A percentile compares a stretch with the other conserved stretches of the same genome.
Evolutionary conservation across 2,797 vertebrate genomes (phyloP).

Genomic region (Podargus strigoides): DNA sequence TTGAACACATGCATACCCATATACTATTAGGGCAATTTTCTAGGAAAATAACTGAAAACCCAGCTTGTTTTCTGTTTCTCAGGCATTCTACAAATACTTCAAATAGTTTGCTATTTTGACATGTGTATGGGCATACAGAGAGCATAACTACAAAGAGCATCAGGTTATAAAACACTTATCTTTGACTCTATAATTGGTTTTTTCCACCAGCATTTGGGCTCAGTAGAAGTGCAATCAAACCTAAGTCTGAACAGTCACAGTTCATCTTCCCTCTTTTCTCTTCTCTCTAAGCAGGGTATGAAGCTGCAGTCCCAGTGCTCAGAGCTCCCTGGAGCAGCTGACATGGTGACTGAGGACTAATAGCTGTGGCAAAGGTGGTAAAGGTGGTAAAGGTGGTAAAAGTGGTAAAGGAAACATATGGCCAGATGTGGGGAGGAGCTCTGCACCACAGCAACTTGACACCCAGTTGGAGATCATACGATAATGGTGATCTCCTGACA

Average conservation of each 20-base stretch:
- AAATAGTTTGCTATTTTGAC: not conserved
- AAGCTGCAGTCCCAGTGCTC: not conserved
- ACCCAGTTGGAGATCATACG: not conserved
- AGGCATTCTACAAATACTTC: not conserved
- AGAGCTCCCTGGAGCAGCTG: not conserved
- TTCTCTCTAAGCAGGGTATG: not conserved
- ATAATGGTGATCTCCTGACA: not conserved
- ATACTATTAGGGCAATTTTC: not conserved
- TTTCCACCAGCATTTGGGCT: not conserved
- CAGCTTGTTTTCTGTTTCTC: not conserved
- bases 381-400: slow-evolving; percentile 2
- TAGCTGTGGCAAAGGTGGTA: not conserved
- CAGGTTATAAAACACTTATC: not conserved
- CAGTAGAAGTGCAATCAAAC: not conserved
- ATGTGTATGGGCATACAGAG: not conserved
- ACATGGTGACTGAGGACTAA: not conserved
- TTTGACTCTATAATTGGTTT: not conserved
- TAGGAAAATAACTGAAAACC: not conserved
- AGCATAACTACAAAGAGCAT: not conserved
- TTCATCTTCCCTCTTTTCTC: not conserved
- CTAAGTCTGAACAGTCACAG: not conserved
- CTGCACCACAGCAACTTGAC: not conserved
- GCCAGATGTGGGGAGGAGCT: not conserved
- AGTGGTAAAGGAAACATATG: not conserved
- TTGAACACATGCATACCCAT: not conserved